These are phyloP conservation scores for Esox lucius DNA, from an alignment of 2,797 vertebrate species.

Conservation along the genomic window DNA sequence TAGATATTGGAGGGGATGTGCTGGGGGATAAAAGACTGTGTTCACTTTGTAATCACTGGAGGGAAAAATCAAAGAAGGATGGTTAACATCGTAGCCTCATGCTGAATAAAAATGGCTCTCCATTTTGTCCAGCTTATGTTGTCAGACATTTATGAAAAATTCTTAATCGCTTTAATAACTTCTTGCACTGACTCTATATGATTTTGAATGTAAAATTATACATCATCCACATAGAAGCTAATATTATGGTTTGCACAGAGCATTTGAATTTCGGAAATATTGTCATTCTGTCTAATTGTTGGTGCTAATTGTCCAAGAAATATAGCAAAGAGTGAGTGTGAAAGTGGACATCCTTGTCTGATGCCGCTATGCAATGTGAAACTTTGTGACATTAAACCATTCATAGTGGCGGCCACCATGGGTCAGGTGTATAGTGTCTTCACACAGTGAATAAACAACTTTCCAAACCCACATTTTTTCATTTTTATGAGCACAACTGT, in stretches of 20 bases:
- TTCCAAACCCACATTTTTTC: conserved; percentile 7
- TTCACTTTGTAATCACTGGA: no score
- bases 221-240: background rate
- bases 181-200: background rate
- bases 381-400: background rate
- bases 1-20: no score
- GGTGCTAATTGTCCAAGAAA: no score
- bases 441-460: conserved; percentile 13
- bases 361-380: background rate
- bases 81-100: no score
- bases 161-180: background rate
- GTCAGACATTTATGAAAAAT: background rate
- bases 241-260: background rate
- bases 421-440: conserved; percentile 5
- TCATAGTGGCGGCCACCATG: background rate
- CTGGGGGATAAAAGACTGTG: no score
- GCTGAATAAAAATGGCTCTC: no score
- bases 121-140: background rate
- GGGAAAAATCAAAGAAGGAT: no score
- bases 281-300: no score
- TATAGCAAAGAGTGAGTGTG: background rate
- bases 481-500: no score
- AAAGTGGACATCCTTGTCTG: conserved; percentile 1
- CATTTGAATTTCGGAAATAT: no score
- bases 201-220: background rate